Evolutionary conservation across 2,888 invertebrate species (phyloP).

Genomic region (Sinelater perroti): DNA sequence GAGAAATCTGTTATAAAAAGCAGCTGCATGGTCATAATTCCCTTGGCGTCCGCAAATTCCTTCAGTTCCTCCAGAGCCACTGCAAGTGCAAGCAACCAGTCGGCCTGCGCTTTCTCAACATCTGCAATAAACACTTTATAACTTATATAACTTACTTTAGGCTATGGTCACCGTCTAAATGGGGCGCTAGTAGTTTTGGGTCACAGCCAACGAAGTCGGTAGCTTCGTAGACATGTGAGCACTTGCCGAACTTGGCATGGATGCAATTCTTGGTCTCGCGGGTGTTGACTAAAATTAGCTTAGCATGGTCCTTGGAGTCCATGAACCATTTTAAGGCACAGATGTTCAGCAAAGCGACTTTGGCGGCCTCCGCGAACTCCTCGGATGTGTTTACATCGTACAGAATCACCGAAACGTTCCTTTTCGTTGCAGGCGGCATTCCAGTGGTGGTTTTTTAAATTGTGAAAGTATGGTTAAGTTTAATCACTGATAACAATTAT

Average conservation of each 20-base stretch:
- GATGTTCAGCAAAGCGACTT: slow-evolving; percentile 25
- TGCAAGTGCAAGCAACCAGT: slow-evolving; percentile 28
- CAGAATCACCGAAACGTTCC: slow-evolving; percentile 23
- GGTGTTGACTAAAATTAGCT: slow-evolving; percentile 25
- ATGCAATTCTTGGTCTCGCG: slow-evolving; percentile 10
- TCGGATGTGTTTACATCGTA: slow-evolving; percentile 24
- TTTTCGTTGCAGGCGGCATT: slow-evolving; percentile 31
- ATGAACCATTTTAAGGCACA: slow-evolving; percentile 30
- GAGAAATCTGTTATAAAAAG: slow-evolving; percentile 29
- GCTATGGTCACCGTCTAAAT: slow-evolving; percentile 18
- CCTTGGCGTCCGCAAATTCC: slow-evolving; percentile 9
- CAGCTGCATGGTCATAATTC: slow-evolving; percentile 21
- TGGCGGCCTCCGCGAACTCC: slow-evolving; percentile 20
- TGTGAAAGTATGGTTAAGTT: too few species aligned
- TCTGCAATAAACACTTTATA: slow-evolving; percentile 6
- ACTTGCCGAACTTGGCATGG: slow-evolving; percentile 9
- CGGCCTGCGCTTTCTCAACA: slow-evolving; percentile 19
- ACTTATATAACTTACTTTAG: background rate
- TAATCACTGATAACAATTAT: too few species aligned
- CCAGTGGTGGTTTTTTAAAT: background rate
- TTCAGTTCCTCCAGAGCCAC: slow-evolving; percentile 21
- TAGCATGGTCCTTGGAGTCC: slow-evolving; percentile 23
- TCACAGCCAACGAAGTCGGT: slow-evolving; percentile 20
- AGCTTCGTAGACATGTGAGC: slow-evolving; percentile 16
- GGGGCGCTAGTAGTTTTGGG: slow-evolving; percentile 12